Evolutionary conservation across 2,888 invertebrate genomes (phyloP).

Genomic region (Polietes domitor): DNA sequence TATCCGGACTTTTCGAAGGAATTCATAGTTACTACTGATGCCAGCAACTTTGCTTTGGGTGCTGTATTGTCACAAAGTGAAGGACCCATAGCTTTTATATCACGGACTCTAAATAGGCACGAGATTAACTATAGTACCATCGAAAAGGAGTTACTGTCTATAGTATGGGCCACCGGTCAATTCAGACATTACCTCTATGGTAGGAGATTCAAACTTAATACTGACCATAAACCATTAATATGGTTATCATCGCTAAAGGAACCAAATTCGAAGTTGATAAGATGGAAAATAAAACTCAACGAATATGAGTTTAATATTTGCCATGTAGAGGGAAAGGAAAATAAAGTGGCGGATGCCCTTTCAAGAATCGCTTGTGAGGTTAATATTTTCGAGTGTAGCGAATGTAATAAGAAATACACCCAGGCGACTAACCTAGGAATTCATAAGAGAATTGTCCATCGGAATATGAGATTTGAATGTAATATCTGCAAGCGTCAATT

Average conservation of each 20-base stretch:
- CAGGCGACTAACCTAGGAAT: too few species aligned
- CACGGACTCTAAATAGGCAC: not conserved
- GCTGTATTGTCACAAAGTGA: constrained; percentile 6
- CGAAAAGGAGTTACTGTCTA: not conserved
- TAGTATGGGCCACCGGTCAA: not conserved
- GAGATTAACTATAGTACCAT: constrained; percentile 4
- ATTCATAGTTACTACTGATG: constrained; percentile 13
- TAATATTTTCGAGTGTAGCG: not conserved
- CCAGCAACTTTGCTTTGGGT: constrained; percentile 18
- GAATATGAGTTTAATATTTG: constrained; percentile 40
- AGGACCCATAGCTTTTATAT: constrained; percentile 23
- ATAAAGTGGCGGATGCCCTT: constrained; percentile 25
- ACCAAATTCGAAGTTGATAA: constrained; percentile 40
- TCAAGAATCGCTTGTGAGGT: constrained; percentile 7
- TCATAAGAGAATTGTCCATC: constrained; percentile 3
- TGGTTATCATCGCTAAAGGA: constrained; percentile 37
- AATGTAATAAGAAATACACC: constrained; percentile 1
- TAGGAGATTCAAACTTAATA: constrained; percentile 46
- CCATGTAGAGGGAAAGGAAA: constrained; percentile 34
- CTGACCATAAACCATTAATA: constrained; percentile 50
- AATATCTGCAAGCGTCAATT: not conserved
- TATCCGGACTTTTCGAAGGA: not conserved
- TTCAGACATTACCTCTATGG: not conserved
- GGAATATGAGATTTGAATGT: not conserved
- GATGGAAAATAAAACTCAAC: constrained; percentile 42